Evolutionary conservation across 1,140 invertebrate species (phyloP).

Genomic region (Geopemphigus sp.): DNA sequence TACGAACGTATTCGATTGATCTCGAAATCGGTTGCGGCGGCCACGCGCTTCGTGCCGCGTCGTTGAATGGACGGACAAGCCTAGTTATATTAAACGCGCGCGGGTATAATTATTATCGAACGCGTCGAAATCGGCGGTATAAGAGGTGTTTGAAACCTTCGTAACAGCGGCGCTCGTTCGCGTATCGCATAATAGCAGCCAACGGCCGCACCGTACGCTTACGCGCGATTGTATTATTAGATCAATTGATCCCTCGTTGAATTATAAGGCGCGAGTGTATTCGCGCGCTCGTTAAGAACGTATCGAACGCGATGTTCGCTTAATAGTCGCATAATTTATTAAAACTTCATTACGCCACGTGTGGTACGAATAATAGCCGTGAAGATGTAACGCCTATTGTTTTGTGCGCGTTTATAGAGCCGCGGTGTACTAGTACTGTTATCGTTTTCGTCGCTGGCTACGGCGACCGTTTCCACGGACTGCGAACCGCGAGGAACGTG

Average conservation of each 20-base stretch:
- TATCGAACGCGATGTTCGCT: not conserved
- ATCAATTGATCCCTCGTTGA: not conserved
- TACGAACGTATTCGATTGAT: no score
- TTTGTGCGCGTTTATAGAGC: no score
- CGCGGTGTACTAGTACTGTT: no score
- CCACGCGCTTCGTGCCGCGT: not conserved
- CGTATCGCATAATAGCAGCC: not conserved
- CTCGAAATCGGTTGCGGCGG: not conserved
- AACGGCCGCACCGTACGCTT: not conserved
- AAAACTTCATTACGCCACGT: not conserved
- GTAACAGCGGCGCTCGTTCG: not conserved
- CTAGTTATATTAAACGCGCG: not conserved
- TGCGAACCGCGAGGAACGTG: no score
- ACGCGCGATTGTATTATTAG: not conserved
- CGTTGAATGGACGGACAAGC: not conserved
- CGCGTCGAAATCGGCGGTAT: not conserved
- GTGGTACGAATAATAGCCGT: no score
- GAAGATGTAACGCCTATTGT: no score
- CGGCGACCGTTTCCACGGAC: no score
- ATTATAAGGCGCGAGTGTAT: no score
- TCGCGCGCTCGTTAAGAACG: no score
- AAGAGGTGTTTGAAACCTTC: not conserved
- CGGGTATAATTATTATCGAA: not conserved
- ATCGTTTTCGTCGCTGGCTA: no score
- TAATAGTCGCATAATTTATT: conserved; percentile 19